These are phyloP conservation scores for Cheilosia vernalis DNA, from an alignment of 2,888 invertebrate species.

Conservation along the genomic window DNA sequence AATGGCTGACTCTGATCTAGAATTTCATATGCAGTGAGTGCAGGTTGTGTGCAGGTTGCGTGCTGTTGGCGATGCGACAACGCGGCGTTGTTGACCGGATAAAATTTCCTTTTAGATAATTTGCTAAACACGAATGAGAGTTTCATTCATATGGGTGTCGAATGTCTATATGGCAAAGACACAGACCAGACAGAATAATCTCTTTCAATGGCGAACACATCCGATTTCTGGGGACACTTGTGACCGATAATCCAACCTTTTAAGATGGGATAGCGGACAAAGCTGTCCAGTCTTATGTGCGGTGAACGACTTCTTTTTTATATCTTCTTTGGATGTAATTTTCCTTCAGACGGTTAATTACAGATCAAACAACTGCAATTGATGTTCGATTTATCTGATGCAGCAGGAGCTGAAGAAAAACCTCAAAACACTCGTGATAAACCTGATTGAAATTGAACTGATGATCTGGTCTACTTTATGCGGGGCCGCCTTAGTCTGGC, in stretches of 20 bases:
- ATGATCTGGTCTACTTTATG: conserved; percentile 69
- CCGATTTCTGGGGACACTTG: conserved; percentile 62
- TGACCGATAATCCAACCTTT: conserved; percentile 47
- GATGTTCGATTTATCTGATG: conserved; percentile 15
- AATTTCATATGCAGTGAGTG: conserved; percentile 43
- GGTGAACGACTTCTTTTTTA: conserved; percentile 45
- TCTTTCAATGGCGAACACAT: conserved; percentile 63
- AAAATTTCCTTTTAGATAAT: conserved; percentile 49
- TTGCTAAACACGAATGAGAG: conserved; percentile 32
- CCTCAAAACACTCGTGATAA: conserved; percentile 35
- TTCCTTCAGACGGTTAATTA: conserved; percentile 60
- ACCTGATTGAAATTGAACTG: conserved; percentile 58
- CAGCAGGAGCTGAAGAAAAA: conserved; percentile 39
- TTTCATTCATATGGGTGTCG: conserved; percentile 62
- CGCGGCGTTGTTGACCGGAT: conserved; percentile 53
- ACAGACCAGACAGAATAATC: conserved; percentile 17
- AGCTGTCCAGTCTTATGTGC: conserved; percentile 49
- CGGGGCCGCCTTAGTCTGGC: neutral
- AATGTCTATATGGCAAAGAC: conserved; percentile 11
- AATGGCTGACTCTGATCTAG: conserved; percentile 57
- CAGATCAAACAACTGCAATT: conserved; percentile 47
- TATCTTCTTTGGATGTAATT: neutral
- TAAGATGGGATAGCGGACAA: conserved; percentile 35
- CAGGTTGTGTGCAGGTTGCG: conserved; percentile 3
- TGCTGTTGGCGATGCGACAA: conserved; percentile 24